Base-by-base conservation (phyloP, 2,888 invertebrate species). In the Parnassius mnemosyne region DNA sequence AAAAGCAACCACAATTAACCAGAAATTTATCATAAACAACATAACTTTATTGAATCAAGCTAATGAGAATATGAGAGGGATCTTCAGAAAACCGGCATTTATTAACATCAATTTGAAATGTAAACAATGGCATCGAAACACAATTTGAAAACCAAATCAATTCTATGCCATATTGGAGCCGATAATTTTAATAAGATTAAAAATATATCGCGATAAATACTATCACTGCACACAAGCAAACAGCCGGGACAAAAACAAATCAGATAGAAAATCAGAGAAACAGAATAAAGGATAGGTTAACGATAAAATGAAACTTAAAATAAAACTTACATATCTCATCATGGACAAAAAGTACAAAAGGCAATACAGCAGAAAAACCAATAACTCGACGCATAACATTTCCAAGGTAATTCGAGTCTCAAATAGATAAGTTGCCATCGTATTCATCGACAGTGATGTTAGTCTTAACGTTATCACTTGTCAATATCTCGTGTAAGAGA, bases 371-470 rank as follows among this genome's bases (percentile, higher is more conserved):
- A 66, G 41, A 50, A 66, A 57, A 61, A 68, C 50, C 46, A 66
- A 65, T 43, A 60, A 9, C 16, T 49, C 49, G 43, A 64, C 50
- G 63, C 66, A 64, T 60, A 66, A 65, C 67, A 66, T 69, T 65
- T 60, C 65, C 50, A 53, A 63, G 67, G 49, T 64, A 66, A 69
- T 10, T 34, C 10, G 42, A 44, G 12, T 1, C 20, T 16, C 34
- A 9, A 13, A 46, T n/a, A 49, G 53, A 57, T 62, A 62, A 53
- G 20, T 20, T 16, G 46, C 47, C 56, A 41, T 44, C 44, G 42
- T 54, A 20, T 34, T 47, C 56, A 16, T 44, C 41, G 42, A 49
- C 49, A 46, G 7, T 11, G 1, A n/a, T 46, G n/a, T 46, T 46
- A 46, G 12, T n/a, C 12, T 43, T 51, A 10, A 41, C 44, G 41